Evolutionary conservation across 2,888 invertebrate species (phyloP).

Genomic region (Anagyrus pseudococci): DNA sequence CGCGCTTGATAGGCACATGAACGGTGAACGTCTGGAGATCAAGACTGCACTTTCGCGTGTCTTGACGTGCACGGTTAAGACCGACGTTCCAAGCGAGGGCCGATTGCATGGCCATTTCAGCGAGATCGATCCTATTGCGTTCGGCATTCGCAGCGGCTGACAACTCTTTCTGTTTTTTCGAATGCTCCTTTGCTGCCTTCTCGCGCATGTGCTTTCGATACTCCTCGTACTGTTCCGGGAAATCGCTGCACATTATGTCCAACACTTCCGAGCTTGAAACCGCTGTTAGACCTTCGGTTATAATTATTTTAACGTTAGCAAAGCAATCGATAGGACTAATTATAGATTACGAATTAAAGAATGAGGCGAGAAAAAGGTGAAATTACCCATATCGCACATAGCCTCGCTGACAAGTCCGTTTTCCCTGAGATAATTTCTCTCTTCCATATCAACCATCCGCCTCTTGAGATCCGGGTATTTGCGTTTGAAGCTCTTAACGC

Average conservation of each 20-base stretch:
- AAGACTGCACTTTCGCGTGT: conserved; percentile 81
- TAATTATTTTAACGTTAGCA: not conserved
- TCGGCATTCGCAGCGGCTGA: conserved; percentile 66
- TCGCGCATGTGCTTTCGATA: conserved; percentile 77
- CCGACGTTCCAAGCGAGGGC: conserved; percentile 89
- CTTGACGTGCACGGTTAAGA: conserved; percentile 79
- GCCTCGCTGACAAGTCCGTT: conserved; percentile 85
- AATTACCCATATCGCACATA: conserved; percentile 88
- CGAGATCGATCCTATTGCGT: conserved; percentile 70
- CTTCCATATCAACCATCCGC: conserved; percentile 87
- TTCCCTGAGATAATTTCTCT: conserved; percentile 86
- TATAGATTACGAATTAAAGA: too few relatives aligned
- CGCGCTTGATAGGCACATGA: conserved; percentile 72
- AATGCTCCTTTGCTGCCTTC: conserved; percentile 74
- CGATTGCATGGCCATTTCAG: conserved; percentile 83
- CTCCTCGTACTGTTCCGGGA: conserved; percentile 93
- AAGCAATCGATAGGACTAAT: not conserved
- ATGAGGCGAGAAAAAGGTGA: not conserved
- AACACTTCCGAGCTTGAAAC: conserved; percentile 91
- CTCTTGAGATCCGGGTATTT: conserved; percentile 90
- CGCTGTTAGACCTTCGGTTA: conserved; percentile 77
- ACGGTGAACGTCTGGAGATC: conserved; percentile 92
- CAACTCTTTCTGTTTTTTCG: conserved; percentile 71
- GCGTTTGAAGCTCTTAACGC: conserved; percentile 95
- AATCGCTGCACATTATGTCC: conserved; percentile 95